Percentiles rank a stretch among this genome's conserved stretches.
Evolutionary conservation across 2,797 vertebrate genomes (phyloP).

Genomic region (Antennarius maculatus): DNA sequence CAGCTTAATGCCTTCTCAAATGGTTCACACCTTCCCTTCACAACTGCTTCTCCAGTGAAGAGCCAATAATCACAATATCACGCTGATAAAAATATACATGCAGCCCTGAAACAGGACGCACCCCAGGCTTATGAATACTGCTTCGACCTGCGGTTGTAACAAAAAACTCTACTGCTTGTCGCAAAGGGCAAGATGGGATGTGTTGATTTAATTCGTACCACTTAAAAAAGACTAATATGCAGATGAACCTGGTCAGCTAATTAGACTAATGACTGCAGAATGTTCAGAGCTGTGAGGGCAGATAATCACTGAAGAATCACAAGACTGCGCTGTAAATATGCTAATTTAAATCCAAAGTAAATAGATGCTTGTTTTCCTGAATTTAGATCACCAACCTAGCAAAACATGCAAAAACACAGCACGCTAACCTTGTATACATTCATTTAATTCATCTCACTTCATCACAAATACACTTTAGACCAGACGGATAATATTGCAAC

Average conservation of each 20-base stretch:
- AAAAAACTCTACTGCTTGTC: background rate
- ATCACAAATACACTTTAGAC: constrained; percentile 33
- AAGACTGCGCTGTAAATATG: constrained; percentile 55
- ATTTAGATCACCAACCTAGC: constrained; percentile 19
- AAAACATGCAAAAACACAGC: constrained; percentile 33
- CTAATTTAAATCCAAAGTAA: constrained; percentile 45
- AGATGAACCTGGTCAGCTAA: constrained; percentile 62
- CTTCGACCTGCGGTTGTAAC: background rate
- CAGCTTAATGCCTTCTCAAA: constrained; percentile 19
- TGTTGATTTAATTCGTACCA: constrained; percentile 14
- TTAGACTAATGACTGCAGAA: constrained; percentile 65
- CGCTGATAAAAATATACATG: constrained; percentile 11
- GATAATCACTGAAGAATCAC: constrained; percentile 60
- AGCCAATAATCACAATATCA: constrained; percentile 9
- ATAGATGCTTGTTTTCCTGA: constrained; percentile 7
- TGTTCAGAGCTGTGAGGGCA: constrained; percentile 38
- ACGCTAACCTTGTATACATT: constrained; percentile 22
- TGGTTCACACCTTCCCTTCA: constrained; percentile 12
- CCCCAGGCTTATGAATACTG: constrained; percentile 20
- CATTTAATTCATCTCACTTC: constrained; percentile 24
- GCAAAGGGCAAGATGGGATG: background rate
- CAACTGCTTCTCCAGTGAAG: background rate
- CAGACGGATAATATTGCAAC: constrained; percentile 32
- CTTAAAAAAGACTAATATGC: constrained; percentile 53
- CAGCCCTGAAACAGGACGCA: background rate